Conservation (phyloP, 2,797 vertebrate species). For the Muraenolepis orangiensis region DNA sequence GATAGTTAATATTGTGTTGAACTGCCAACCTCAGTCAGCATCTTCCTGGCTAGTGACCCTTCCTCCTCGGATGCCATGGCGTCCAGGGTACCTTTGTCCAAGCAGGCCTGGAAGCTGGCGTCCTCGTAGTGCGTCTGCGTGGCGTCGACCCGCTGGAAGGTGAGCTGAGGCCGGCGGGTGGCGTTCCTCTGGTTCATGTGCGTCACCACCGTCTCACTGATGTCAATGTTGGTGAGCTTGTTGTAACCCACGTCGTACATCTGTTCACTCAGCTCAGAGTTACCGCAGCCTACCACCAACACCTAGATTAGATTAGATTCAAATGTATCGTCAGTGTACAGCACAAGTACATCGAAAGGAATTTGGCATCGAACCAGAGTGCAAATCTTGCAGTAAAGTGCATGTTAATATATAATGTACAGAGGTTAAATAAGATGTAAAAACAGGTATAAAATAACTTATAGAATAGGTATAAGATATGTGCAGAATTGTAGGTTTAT, state of each 20-base stretch:
- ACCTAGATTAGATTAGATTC: no score
- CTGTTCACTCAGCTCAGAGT: conserved; percentile 94
- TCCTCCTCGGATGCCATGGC: conserved; percentile 85
- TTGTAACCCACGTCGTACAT: conserved; percentile 89
- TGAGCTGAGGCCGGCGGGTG: conserved; percentile 75
- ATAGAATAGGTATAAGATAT: no score
- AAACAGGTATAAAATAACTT: no score
- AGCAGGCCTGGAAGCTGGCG: conserved; percentile 80
- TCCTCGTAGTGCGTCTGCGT: conserved; percentile 85
- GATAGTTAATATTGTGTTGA: no score
- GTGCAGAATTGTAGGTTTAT: no score
- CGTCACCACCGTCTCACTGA: conserved; percentile 83
- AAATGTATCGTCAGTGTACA: no score
- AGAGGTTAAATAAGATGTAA: no score
- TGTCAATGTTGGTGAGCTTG: conserved; percentile 87
- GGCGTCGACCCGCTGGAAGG: conserved; percentile 85
- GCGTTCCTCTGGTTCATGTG: conserved; percentile 87
- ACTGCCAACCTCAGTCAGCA: conserved; percentile 80
- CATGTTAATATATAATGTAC: no score
- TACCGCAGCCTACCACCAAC: conserved; percentile 93
- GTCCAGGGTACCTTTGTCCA: conserved; percentile 96
- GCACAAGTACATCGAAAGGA: no score
- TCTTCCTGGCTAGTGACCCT: conserved; percentile 75
- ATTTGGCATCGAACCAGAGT: no score
- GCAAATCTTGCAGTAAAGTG: no score